Percentiles rank a stretch among this genome's conserved stretches.
Evolutionary conservation across 2,113 vertebrate species (phyloP).

Genomic region (Saccopteryx leptura): DNA sequence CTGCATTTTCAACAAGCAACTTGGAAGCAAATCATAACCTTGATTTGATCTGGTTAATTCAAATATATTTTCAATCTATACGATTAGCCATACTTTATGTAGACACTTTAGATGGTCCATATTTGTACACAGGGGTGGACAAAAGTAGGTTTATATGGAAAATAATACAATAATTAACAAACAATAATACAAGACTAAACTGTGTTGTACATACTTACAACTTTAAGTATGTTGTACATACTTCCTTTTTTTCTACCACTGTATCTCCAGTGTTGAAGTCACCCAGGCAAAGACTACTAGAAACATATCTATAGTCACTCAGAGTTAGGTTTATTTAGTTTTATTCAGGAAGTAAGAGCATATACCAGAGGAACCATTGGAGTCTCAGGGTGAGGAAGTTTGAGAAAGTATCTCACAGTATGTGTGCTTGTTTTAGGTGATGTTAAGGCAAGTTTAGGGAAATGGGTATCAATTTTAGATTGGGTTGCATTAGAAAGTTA

Average conservation of each 20-base stretch:
- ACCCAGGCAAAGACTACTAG: not conserved
- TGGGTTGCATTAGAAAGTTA: not conserved
- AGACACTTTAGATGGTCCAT: not conserved
- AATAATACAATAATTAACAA: not conserved
- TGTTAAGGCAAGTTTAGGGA: not conserved
- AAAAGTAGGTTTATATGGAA: not conserved
- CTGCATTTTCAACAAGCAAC: not conserved
- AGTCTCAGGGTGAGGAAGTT: not conserved
- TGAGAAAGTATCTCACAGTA: accelerated
- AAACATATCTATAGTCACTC: not conserved
- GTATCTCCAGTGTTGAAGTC: not conserved
- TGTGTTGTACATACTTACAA: not conserved
- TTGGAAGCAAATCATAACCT: not conserved
- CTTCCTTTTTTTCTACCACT: not conserved
- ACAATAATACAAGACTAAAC: not conserved
- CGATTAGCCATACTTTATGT: not conserved
- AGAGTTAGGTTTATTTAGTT: not conserved
- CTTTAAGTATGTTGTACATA: not conserved
- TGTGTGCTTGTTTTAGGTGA: not conserved
- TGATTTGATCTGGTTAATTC: not conserved
- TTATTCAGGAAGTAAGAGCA: not conserved
- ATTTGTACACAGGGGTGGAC: not conserved
- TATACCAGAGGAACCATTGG: not conserved
- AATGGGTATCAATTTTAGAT: not conserved
- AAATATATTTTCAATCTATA: not conserved